Evolutionary conservation across 2,113 vertebrate genomes (phyloP).

Genomic region (Antigone vipio): DNA sequence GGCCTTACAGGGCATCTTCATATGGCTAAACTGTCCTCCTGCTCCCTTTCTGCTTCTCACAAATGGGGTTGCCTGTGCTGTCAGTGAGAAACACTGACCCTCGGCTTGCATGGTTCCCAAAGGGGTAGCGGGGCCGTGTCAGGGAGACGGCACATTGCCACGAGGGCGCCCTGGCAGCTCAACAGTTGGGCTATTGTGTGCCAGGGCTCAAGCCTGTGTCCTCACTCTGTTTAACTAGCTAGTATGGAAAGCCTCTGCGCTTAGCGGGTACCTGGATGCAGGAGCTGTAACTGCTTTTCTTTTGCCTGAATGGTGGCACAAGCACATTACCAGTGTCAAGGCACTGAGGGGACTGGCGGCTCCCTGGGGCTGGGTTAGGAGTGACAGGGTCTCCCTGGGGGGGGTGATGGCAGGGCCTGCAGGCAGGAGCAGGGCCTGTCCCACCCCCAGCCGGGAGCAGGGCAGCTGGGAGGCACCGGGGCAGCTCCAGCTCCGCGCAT

Average conservation of each 20-base stretch:
- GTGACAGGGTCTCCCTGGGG: accelerated
- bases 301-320: background rate
- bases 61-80: background rate
- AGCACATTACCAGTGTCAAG: background rate
- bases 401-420: too few species aligned
- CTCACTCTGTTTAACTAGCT: background rate
- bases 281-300: background rate
- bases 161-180: background rate
- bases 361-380: background rate
- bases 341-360: background rate
- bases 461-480: accelerated
- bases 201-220: background rate
- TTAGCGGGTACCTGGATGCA: background rate
- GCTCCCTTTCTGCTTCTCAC: background rate
- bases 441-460: background rate
- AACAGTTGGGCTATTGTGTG: background rate
- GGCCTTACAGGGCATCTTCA: background rate
- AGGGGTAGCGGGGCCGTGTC: background rate
- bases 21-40: background rate
- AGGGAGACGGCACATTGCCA: background rate
- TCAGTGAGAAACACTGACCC: background rate
- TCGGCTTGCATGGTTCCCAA: background rate
- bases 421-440: too few species aligned
- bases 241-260: background rate
- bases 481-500: background rate